phyloP scores from a whole-genome alignment of 2,113 vertebrate species.

The Limnothrissa miodon region DNA sequence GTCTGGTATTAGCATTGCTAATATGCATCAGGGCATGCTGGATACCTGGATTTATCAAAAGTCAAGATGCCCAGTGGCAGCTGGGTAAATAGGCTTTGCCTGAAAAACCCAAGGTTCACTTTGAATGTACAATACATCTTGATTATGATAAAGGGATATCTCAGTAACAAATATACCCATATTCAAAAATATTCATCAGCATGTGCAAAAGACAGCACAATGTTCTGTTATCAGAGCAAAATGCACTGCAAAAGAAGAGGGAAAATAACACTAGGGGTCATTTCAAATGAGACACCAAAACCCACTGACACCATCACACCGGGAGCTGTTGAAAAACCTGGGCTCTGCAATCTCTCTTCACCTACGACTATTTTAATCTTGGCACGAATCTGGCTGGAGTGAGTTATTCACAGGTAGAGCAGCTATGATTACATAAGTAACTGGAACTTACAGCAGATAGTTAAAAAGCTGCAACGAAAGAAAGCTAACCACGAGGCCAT shows the following conservation, averaged over 20 bases:
- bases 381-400: background rate
- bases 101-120: background rate
- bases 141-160: background rate
- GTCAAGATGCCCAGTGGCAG: background rate
- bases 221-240: background rate
- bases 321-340: background rate
- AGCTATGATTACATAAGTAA: conserved; percentile 4
- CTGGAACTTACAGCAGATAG: background rate
- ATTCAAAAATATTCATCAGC: background rate
- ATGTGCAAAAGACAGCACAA: background rate
- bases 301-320: background rate
- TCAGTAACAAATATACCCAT: background rate
- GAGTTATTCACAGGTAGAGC: background rate
- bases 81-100: background rate
- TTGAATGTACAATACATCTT: background rate
- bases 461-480: background rate
- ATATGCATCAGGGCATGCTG: background rate
- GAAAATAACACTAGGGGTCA: background rate
- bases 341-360: background rate
- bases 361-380: background rate
- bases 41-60: background rate
- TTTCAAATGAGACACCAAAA: background rate
- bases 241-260: background rate
- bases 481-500: background rate
- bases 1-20: background rate